Evolutionary conservation across 1,140 invertebrate species (phyloP), one percentile per base, ranked within the genome.

Genomic region (Bombus polaris): DNA sequence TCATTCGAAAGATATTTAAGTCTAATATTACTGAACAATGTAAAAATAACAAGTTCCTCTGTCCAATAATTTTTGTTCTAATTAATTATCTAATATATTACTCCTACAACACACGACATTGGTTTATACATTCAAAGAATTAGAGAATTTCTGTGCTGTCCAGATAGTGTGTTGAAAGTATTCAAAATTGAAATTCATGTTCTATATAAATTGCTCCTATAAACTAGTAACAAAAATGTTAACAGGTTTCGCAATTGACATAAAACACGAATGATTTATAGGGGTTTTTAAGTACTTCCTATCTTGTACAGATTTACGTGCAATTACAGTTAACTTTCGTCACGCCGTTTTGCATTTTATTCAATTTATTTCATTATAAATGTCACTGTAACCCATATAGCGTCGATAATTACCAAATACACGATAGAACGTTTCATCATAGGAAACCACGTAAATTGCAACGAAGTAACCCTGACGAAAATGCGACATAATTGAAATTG

Each of bases 31-130:
- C n/a, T 15, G 13, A n/a, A 6, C 12, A n/a, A 15, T 32, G 22
- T 3, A 53, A 65, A 53, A 85, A 53, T 59, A 35, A 10, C 8
- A 25, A 39, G 32, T 77, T 32, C 15, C 35, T 59, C 47, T 15
- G 25, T 28, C 8, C 6, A 18, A 32, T 35, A 10, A 25, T 57
- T 18, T 12, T 18, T 25, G 12, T 25, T 6, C 5, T 25, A 42
- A 81, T 73, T 81, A 28, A 71, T 35, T 39, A 42, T 44, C 18
- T 8, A 42, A 81, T 81, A 72, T 25, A 71, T 44, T 39, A 32
- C 25, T 13, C 0, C 6, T 25, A 12, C 42, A 32, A 62, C 2
- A 10, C 15, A 18, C 9, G 3, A 10, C 6, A 32, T 8, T 32
- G 13, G 0, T 10, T 28, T n/a, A n/a, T 37, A 62, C 2, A 12